Evolutionary conservation across 2,113 vertebrate species (phyloP).

Genomic region (Parotia lawesii): DNA sequence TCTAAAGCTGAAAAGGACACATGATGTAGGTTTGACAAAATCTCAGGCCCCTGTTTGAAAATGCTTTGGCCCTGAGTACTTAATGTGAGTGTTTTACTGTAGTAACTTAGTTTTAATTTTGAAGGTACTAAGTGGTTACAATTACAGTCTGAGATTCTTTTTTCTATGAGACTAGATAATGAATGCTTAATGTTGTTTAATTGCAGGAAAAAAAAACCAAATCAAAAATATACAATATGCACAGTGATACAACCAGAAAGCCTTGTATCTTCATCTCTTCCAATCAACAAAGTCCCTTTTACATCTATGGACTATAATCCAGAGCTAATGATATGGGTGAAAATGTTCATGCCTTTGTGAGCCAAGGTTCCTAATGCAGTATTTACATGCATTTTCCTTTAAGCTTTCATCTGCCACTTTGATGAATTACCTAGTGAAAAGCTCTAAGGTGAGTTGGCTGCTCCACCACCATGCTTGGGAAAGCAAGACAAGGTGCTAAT

Average conservation of each 20-base stretch:
- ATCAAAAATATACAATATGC: background rate
- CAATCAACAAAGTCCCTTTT: background rate
- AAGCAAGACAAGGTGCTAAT: conserved; percentile 60
- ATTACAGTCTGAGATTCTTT: background rate
- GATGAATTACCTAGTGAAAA: conserved; percentile 33
- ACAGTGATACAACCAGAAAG: background rate
- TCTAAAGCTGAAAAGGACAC: background rate
- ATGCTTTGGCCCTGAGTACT: background rate
- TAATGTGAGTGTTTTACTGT: background rate
- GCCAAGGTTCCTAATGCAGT: conserved; percentile 24
- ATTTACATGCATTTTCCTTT: conserved; percentile 55
- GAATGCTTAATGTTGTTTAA: background rate
- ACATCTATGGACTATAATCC: background rate
- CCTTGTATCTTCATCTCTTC: background rate
- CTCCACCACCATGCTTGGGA: conserved; percentile 63
- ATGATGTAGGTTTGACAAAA: background rate
- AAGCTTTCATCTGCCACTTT: conserved; percentile 11
- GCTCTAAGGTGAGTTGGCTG: conserved; percentile 24
- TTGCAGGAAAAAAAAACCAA: background rate
- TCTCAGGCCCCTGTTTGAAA: background rate
- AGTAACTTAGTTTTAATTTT: background rate
- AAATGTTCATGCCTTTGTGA: conserved; percentile 13
- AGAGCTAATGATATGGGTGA: conserved; percentile 21
- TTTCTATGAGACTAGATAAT: background rate
- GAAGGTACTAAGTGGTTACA: background rate